Evolutionary conservation across 2,888 invertebrate species (phyloP), one percentile per base, ranked within the genome.

Genomic region (Pseudanteris insignis): DNA sequence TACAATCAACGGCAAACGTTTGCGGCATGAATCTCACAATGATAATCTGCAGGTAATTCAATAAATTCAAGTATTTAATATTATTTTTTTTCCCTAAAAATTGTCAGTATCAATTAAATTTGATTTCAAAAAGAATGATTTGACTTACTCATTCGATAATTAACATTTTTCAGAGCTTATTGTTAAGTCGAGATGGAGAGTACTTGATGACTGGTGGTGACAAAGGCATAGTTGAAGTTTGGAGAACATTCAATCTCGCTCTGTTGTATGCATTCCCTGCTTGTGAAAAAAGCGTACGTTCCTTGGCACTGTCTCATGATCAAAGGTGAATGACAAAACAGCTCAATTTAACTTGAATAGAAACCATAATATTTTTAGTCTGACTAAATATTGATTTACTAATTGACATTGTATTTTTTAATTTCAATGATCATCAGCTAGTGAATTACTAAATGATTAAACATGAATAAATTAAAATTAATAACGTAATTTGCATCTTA

Each of bases 121-220:
- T 15, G 2, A n/a, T n/a, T n/a, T n/a, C n/a, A n/a, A n/a, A n/a
- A n/a, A n/a, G n/a, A n/a, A n/a, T n/a, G n/a, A n/a, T n/a, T n/a
- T n/a, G n/a, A n/a, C n/a, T n/a, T n/a, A n/a, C n/a, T n/a, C n/a
- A n/a, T n/a, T n/a, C n/a, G n/a, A n/a, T n/a, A n/a, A n/a, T n/a
- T n/a, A n/a, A n/a, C n/a, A n/a, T 18, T 24, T 81, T 81, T 9
- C 81, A 94, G 93, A 93, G 94, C 83, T 86, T 94, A 86, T 86
- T 92, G 74, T 83, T 98, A 78, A 97, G 96, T 67, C 90, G 98
- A 53, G 98, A 99, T 84, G 99, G 99, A 66, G 98, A 99, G 84
- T 99, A 98, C 83, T 85, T 99, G 81, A 94, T 97, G 88, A 92
- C 96, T 70, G 98, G 96, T 65, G 97, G 97, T 9, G 96, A 95